Evolutionary conservation across 92 coral and sea anemone genomes (phyloP).

Genomic region (Porites evermanni): DNA sequence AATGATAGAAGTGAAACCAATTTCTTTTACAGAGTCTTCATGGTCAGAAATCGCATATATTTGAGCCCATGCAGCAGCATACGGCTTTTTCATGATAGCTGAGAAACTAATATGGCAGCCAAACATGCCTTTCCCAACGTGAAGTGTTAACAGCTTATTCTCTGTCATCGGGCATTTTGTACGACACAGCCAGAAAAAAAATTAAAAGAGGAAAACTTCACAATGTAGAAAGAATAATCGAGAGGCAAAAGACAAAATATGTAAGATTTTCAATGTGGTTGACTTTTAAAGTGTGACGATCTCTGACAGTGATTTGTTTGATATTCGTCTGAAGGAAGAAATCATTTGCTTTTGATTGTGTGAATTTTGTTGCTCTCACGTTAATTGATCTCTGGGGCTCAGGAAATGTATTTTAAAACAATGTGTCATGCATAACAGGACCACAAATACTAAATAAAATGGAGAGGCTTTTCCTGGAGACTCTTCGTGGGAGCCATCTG

Average conservation of each 20-base stretch:
- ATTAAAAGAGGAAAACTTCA: not conserved
- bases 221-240: not conserved
- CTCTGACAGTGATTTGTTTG: too few species aligned
- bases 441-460: too few species aligned
- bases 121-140: not conserved
- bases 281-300: too few species aligned
- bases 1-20: too few species aligned
- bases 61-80: not conserved
- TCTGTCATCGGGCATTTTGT: not conserved
- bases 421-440: too few species aligned
- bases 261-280: not conserved
- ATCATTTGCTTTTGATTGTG: too few species aligned
- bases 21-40: not conserved
- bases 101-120: not conserved
- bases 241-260: slow-evolving; percentile 4
- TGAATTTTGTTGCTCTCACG: too few species aligned
- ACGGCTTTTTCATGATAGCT: not conserved
- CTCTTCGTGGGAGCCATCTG: too few species aligned
- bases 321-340: too few species aligned
- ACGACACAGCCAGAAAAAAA: slow-evolving; percentile 1
- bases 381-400: too few species aligned
- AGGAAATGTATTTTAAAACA: too few species aligned
- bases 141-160: not conserved
- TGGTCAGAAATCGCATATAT: not conserved
- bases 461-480: too few species aligned